Evolutionary conservation across 2,797 vertebrate species (phyloP).

Genomic region (Martes flavigula): DNA sequence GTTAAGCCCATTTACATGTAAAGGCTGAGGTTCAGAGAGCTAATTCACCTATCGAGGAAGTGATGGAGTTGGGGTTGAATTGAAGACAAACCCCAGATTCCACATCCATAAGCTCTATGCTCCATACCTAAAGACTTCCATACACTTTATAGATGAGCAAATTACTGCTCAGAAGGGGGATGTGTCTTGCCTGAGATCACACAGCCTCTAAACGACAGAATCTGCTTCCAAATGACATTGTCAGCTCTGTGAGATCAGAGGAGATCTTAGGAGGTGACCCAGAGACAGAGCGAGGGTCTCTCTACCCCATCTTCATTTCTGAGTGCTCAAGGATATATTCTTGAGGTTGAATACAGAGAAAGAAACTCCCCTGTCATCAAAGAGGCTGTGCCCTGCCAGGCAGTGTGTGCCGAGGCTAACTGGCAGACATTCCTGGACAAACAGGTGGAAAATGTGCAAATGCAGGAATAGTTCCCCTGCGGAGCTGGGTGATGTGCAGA

Average conservation of each 20-base stretch:
- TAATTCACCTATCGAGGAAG: not conserved
- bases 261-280: not conserved
- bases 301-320: not conserved
- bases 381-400: not conserved
- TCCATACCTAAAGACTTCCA: not conserved
- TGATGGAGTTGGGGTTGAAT: not conserved
- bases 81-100: not conserved
- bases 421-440: not conserved
- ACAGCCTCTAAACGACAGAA: accelerated
- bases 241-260: not conserved
- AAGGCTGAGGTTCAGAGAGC: not conserved
- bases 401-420: not conserved
- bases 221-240: not conserved
- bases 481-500: not conserved
- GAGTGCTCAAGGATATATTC: not conserved
- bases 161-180: not conserved
- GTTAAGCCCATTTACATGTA: not conserved
- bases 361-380: not conserved
- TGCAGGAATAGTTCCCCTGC: not conserved
- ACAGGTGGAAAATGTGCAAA: not conserved
- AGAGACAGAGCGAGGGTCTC: not conserved
- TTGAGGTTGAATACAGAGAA: not conserved
- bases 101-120: not conserved
- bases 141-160: not conserved
- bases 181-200: not conserved